Evolutionary conservation across 2,888 invertebrate species (phyloP).

Genomic region (Diogma glabrata): DNA sequence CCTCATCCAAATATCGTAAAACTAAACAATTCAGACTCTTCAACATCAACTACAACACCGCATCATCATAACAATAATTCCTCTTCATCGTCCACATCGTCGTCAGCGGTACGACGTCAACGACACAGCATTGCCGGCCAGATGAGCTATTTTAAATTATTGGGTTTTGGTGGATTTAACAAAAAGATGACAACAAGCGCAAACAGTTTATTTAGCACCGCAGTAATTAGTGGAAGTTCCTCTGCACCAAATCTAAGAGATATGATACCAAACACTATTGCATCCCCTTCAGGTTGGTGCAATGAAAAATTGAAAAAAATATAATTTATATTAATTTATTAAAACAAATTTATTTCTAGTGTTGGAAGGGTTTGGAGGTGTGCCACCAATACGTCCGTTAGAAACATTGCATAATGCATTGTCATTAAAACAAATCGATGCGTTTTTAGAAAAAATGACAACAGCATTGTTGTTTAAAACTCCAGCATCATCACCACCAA

Average conservation of each 20-base stretch:
- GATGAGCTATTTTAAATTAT: slow-evolving; percentile 87
- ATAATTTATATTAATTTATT: neutral
- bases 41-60: slow-evolving; percentile 25
- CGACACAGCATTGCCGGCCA: slow-evolving; percentile 94
- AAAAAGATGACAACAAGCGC: slow-evolving; percentile 56
- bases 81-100: slow-evolving; percentile 26
- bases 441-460: slow-evolving; percentile 79
- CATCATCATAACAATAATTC: slow-evolving; percentile 8
- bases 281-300: slow-evolving; percentile 62
- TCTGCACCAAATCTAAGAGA: slow-evolving; percentile 84
- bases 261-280: slow-evolving; percentile 61
- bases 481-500: slow-evolving; percentile 59
- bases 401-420: slow-evolving; percentile 97
- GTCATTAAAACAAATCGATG: slow-evolving; percentile 81
- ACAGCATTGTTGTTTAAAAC: slow-evolving; percentile 53
- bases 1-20: slow-evolving; percentile 21
- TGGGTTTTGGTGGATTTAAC: slow-evolving; percentile 60
- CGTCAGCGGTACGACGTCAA: slow-evolving; percentile 59
- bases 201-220: slow-evolving; percentile 88
- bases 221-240: slow-evolving; percentile 89
- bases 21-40: slow-evolving; percentile 32
- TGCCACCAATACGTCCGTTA: slow-evolving; percentile 89
- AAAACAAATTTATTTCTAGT: slow-evolving; percentile 35
- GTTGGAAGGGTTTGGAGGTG: slow-evolving; percentile 78
- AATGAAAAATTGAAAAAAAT: too few species aligned